These are phyloP conservation scores for Sminthurides aquaticus DNA, from an alignment of 2,888 invertebrate species.

Conservation along the genomic window DNA sequence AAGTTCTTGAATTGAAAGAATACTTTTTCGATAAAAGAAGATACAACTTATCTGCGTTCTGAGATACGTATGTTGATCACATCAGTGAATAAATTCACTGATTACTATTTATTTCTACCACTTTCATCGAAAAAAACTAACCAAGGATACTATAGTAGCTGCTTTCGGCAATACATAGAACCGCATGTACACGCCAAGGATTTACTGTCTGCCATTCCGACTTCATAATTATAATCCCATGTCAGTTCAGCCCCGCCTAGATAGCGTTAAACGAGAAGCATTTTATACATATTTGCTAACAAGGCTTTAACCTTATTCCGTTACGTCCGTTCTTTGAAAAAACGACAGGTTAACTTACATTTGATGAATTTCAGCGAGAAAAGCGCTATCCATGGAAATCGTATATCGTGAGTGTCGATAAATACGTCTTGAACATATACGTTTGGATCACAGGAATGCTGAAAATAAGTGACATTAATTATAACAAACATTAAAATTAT, in stretches of 20 bases:
- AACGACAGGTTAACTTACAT: constrained; percentile 6
- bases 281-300: too few relatives aligned
- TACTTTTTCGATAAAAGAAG: neutral
- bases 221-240: constrained; percentile 97
- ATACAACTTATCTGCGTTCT: too few relatives aligned
- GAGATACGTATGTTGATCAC: too few relatives aligned
- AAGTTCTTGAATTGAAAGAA: neutral
- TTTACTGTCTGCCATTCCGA: constrained; percentile 86
- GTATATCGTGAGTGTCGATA: constrained; percentile 93
- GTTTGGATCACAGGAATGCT: constrained; percentile 84
- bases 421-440: constrained; percentile 97
- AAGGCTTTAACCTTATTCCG: neutral
- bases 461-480: too few relatives aligned
- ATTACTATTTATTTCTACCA: too few relatives aligned
- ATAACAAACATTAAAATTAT: too few relatives aligned
- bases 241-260: constrained; percentile 75
- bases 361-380: constrained; percentile 71
- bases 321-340: neutral
- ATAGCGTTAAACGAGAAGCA: neutral
- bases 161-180: constrained; percentile 73
- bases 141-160: constrained; percentile 52
- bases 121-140: too few relatives aligned
- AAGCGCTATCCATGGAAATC: constrained; percentile 92
- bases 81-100: too few relatives aligned
- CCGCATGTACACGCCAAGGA: constrained; percentile 77